Conservation (phyloP, 2,113 vertebrate species). For the Myocastor coypus region DNA sequence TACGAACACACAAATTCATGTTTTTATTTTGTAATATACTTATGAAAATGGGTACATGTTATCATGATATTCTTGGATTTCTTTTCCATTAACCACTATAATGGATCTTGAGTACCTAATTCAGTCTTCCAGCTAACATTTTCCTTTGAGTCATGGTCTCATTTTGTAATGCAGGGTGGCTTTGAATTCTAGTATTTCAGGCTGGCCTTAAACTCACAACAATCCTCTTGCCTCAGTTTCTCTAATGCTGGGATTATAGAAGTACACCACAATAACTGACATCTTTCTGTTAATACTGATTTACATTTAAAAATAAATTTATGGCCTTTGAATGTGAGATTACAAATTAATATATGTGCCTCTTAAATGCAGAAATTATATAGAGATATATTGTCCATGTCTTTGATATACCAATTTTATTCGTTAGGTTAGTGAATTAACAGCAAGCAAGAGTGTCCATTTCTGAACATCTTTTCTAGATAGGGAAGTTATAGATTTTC, state of each 20-base stretch:
- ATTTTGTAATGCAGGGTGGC: too few species aligned
- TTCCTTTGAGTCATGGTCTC: too few species aligned
- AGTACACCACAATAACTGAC: too few species aligned
- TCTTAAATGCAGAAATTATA: not conserved
- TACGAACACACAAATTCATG: not conserved
- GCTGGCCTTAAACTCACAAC: too few species aligned
- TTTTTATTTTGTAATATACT: not conserved
- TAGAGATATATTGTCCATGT: not conserved
- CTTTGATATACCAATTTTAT: not conserved
- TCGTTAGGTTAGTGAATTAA: not conserved
- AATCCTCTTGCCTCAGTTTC: too few species aligned
- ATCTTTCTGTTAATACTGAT: not conserved
- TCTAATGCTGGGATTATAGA: too few species aligned
- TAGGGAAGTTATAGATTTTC: not conserved
- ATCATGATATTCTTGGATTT: not conserved
- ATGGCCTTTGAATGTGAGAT: not conserved
- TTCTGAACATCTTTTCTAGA: not conserved
- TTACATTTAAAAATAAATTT: not conserved
- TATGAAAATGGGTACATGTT: not conserved
- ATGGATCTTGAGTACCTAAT: not conserved
- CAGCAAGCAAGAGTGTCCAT: not conserved
- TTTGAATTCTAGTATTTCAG: too few species aligned
- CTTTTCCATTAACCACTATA: not conserved
- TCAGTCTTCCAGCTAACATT: not conserved
- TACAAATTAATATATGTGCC: not conserved